Conservation (phyloP, 2,113 vertebrate species). For the Pogonocichla stellata region DNA sequence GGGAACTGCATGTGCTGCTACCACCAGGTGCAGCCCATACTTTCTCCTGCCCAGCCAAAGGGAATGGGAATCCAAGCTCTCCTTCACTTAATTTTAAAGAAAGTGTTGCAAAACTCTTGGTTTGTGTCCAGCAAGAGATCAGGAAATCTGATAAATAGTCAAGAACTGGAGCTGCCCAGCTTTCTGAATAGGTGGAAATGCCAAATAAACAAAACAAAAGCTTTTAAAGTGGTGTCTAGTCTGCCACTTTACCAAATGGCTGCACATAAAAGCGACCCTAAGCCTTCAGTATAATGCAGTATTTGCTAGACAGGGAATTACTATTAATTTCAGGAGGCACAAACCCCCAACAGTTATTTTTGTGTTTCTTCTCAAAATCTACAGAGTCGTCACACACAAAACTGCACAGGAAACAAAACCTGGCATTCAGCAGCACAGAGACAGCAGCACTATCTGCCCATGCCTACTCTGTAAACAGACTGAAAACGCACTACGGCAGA, state of each 20-base stretch:
- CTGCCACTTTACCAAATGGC: neutral
- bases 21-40: neutral
- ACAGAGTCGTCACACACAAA: neutral
- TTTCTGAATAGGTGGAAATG: slow-evolving; percentile 60
- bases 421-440: neutral
- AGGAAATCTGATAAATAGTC: slow-evolving; percentile 31
- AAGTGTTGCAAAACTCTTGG: neutral
- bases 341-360: neutral
- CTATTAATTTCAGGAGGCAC: neutral
- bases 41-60: neutral
- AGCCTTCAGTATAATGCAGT: neutral
- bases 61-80: neutral
- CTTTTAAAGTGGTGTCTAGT: neutral
- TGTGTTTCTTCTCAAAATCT: neutral
- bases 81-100: neutral
- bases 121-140: neutral
- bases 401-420: neutral
- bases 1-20: neutral
- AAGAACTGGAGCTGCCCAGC: slow-evolving; percentile 21
- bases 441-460: neutral
- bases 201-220: slow-evolving; percentile 48
- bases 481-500: neutral
- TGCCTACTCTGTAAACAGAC: neutral
- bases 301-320: neutral
- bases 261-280: neutral